phyloP scores from a whole-genome alignment of 1,140 invertebrate species.

The Ostrea edulis region DNA sequence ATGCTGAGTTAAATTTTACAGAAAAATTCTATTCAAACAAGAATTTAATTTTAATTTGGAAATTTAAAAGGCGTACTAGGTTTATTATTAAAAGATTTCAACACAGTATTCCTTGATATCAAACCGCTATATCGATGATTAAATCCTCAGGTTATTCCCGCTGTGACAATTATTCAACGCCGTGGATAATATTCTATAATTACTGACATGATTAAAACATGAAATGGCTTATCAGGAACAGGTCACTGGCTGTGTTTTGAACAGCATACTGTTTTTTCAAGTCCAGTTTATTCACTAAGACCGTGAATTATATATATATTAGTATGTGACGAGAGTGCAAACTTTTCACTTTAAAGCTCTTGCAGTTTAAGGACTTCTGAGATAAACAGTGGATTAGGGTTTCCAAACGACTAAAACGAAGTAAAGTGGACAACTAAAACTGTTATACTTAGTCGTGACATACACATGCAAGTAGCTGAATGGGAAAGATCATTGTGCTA shows the following conservation, averaged over 20 bases:
- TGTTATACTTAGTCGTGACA: no score
- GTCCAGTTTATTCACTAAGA: no score
- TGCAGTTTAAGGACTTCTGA: no score
- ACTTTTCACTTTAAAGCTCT: no score
- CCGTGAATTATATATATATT: no score
- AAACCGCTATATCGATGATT: not conserved
- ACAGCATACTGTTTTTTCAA: not conserved
- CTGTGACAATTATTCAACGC: not conserved
- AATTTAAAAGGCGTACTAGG: not conserved
- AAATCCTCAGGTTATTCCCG: not conserved
- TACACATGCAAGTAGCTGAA: no score
- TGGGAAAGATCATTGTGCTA: no score
- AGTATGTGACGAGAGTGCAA: no score
- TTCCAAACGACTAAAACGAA: no score
- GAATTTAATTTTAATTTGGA: constrained; percentile 18
- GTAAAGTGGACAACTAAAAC: no score
- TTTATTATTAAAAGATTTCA: constrained; percentile 24
- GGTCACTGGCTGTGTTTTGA: not conserved
- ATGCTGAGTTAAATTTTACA: not conserved
- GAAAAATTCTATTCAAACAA: not conserved
- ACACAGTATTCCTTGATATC: not conserved
- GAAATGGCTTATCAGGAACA: not conserved
- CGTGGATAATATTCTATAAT: not conserved
- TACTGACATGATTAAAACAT: constrained; percentile 2
- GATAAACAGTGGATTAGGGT: no score